phyloP scores from a whole-genome alignment of 2,113 vertebrate species.

The Forbesichthys agassizii region DNA sequence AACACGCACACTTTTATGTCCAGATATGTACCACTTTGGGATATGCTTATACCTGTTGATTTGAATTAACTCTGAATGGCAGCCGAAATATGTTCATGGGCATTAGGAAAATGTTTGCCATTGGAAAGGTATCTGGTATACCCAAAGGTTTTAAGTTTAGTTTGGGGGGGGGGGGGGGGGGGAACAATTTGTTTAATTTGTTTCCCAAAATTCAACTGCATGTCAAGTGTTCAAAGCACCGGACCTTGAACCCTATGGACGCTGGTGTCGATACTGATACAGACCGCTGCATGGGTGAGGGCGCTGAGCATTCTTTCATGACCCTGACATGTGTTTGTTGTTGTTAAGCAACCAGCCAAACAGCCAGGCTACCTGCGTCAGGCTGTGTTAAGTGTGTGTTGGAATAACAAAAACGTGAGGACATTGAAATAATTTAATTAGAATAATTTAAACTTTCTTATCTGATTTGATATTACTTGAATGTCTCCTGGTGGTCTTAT shows the following conservation, averaged over 20 bases:
- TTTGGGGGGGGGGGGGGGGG: not conserved
- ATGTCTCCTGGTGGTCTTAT: constrained; percentile 10
- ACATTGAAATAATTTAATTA: not conserved
- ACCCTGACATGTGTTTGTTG: not conserved
- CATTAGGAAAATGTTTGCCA: constrained; percentile 27
- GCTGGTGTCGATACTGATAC: not conserved
- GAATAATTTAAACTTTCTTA: constrained; percentile 9
- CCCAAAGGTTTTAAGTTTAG: constrained; percentile 41
- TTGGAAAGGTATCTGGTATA: constrained; percentile 42
- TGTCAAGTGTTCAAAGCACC: constrained; percentile 13
- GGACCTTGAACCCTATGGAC: constrained; percentile 4
- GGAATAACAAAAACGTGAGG: constrained; percentile 14
- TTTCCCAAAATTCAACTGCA: constrained; percentile 5
- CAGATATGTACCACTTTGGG: too few species aligned
- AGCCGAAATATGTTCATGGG: constrained; percentile 22
- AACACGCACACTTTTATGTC: too few species aligned
- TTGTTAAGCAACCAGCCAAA: constrained; percentile 10
- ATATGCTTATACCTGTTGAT: too few species aligned
- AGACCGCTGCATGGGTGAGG: not conserved
- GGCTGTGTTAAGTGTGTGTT: constrained; percentile 5
- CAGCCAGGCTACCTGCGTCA: not conserved
- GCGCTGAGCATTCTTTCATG: not conserved
- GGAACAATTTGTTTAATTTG: not conserved
- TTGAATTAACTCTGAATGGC: constrained; percentile 33
- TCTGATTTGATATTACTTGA: constrained; percentile 9